Evolutionary conservation across 2,113 vertebrate genomes (phyloP).

Genomic region (Stercorarius parasiticus): DNA sequence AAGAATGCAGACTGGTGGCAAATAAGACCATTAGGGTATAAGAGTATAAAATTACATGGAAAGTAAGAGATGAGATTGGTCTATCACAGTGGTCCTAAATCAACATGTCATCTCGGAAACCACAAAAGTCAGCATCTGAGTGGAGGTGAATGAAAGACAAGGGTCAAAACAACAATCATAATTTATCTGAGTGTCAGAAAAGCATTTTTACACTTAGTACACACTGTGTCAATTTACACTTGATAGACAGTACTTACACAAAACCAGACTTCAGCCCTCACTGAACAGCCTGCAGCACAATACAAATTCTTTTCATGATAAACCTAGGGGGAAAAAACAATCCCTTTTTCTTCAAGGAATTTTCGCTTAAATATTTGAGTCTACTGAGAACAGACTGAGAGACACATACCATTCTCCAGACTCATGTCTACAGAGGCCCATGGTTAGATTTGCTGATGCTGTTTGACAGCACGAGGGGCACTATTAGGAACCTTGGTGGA

Average conservation of each 20-base stretch:
- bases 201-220: conserved; percentile 20
- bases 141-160: conserved; percentile 29
- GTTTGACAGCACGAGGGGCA: background rate
- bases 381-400: background rate
- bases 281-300: background rate
- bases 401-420: background rate
- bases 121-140: conserved; percentile 35
- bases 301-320: background rate
- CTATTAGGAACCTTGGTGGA: background rate
- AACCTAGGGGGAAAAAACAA: background rate
- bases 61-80: conserved; percentile 37
- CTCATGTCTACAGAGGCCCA: background rate
- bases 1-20: conserved; percentile 42
- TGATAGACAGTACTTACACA: background rate
- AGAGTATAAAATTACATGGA: conserved; percentile 41
- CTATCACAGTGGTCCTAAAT: conserved; percentile 31
- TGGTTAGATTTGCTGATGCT: background rate
- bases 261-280: background rate
- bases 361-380: conserved; percentile 21
- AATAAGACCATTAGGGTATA: conserved; percentile 34
- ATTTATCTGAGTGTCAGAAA: conserved; percentile 15
- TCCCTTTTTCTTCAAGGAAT: background rate
- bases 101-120: conserved; percentile 33
- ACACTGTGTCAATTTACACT: background rate
- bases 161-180: conserved; percentile 11